phyloP scores from a whole-genome alignment of 1,140 invertebrate species.

The Drosophila nebulosa region DNA sequence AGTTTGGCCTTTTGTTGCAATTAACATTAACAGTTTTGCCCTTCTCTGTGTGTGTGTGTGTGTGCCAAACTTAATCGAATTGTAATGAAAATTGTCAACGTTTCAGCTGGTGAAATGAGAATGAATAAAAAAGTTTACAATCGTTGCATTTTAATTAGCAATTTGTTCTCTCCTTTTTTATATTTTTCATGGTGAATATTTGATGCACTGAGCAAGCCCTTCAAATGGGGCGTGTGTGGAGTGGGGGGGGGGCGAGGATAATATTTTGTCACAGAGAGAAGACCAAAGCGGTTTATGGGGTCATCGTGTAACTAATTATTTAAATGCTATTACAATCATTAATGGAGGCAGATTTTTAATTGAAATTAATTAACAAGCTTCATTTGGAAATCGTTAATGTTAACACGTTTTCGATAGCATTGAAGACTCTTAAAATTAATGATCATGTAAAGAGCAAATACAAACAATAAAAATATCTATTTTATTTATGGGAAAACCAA shows the following conservation, averaged over 20 bases:
- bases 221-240: too few relatives aligned
- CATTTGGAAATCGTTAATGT: constrained; percentile 39
- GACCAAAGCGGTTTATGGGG: constrained; percentile 11
- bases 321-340: constrained; percentile 64
- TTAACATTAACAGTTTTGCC: constrained; percentile 10
- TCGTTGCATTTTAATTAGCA: constrained; percentile 65
- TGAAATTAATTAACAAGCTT: constrained; percentile 65
- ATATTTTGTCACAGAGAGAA: neutral
- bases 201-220: constrained; percentile 60
- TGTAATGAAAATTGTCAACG: constrained; percentile 66
- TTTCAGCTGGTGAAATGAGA: constrained; percentile 33
- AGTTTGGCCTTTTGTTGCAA: constrained; percentile 6
- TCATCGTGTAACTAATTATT: constrained; percentile 72
- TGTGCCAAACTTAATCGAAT: constrained; percentile 61
- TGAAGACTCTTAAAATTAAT: constrained; percentile 19
- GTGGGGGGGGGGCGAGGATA: too few relatives aligned
- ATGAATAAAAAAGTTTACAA: constrained; percentile 23
- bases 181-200: constrained; percentile 45
- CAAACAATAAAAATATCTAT: neutral
- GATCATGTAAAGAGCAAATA: neutral
- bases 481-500: neutral
- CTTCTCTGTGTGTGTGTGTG: constrained; percentile 12
- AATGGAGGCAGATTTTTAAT: constrained; percentile 58
- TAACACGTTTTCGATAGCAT: constrained; percentile 30
- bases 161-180: constrained; percentile 28